Evolutionary conservation across 2,888 invertebrate species (phyloP), one percentile per base, ranked within the genome.

Genomic region (Pristionchus mayeri): DNA sequence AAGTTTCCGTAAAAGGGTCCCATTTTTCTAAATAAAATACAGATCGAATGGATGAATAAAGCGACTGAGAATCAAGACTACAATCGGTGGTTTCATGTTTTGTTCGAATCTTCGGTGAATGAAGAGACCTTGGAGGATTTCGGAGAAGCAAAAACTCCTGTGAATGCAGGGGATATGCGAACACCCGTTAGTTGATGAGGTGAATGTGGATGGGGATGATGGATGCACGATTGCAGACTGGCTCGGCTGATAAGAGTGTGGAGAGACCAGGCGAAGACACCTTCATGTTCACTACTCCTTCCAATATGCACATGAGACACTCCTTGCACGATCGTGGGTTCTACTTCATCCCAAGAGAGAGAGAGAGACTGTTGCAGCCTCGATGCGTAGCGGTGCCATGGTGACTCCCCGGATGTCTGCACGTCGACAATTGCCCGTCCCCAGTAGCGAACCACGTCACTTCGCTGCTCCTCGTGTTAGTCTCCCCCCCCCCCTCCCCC

Each of bases 61-160:
- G 67, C 67, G n/a, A 67, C 67, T 11, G 67, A 67, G 67, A 37
- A 67, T 7, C 37, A 67, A 67, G 67, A 67, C 37, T 67, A 67
- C 67, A 37, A 21, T 37, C 21, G 67, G 21, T 67, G 67, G 67
- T 67, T 21, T n/a, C 37, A 67, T 11, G 67, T 67, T 0, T 37
- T 67, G 2, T 67, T 67, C 40, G 37, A 67, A 2, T 67, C 37
- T 67, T 37, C 67, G 6, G 7, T 54, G 16, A 37, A 67, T 21
- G 67, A 37, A 37, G 60, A 60, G 1, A 30, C 27, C 7, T 7
- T 27, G 30, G 60, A 60, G 27, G 30, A 67, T 40, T 21, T 21
- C 6, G 67, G 2, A 67, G 67, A 67, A 2, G 67, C 67, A 21
- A 67, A 37, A 37, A 67, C 67, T 40, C 67, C 67, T 9, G 37